A percentile compares a stretch with the other conserved stretches of the same genome.
Evolutionary conservation across 2,888 invertebrate species (phyloP).

Genomic region (Dendrolimus houi): DNA sequence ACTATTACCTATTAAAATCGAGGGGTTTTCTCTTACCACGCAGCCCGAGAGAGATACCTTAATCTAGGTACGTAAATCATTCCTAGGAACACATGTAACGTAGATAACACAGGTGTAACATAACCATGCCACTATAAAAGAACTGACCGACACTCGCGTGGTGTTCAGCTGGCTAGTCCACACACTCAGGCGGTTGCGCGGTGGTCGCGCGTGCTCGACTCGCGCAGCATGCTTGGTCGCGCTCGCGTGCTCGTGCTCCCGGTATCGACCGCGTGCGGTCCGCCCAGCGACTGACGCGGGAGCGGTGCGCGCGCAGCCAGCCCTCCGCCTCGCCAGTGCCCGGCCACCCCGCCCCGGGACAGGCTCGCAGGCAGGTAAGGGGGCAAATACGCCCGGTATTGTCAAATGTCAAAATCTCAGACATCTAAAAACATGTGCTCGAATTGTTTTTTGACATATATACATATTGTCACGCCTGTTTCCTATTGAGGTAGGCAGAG

Average conservation of each 20-base stretch:
- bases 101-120: neutral
- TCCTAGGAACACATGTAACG: neutral
- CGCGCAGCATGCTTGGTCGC: conserved; percentile 60
- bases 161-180: conserved; percentile 29
- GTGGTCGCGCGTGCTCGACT: conserved; percentile 53
- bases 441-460: no score
- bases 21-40: neutral
- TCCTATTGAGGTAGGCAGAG: no score
- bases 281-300: conserved; percentile 62
- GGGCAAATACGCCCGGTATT: neutral
- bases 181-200: conserved; percentile 50
- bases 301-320: conserved; percentile 58
- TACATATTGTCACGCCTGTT: no score
- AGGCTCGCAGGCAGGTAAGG: conserved; percentile 3
- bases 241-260: conserved; percentile 38
- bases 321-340: conserved; percentile 19
- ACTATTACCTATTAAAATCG: neutral
- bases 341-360: conserved; percentile 14
- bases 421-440: no score
- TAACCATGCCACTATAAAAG: neutral
- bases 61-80: neutral
- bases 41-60: neutral
- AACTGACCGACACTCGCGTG: conserved; percentile 46
- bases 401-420: neutral
- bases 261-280: conserved; percentile 70